Percentiles rank a stretch among this genome's conserved stretches.
Evolutionary conservation across 2,797 vertebrate genomes (phyloP).

Genomic region (Psittacula derbiana): DNA sequence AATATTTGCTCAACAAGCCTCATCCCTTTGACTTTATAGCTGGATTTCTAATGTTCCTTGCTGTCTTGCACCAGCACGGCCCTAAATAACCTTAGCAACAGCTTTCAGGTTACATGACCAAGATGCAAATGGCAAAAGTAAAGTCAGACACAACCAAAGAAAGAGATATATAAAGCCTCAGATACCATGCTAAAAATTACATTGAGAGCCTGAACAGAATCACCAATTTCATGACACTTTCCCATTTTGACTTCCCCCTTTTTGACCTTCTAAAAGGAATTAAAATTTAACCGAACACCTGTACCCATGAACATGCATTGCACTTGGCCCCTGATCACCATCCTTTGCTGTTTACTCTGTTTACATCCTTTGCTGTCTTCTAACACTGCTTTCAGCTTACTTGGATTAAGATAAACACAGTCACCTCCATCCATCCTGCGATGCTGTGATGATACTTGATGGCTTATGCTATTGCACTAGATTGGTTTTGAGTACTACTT

Average conservation of each 20-base stretch:
- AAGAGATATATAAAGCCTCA: not conserved
- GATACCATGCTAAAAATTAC: not conserved
- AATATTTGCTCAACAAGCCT: not conserved
- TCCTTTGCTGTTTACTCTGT: not conserved
- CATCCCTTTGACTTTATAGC: not conserved
- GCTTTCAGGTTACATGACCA: not conserved
- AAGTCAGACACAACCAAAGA: not conserved
- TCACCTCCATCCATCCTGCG: not conserved
- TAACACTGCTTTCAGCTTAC: not conserved
- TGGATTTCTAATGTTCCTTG: not conserved
- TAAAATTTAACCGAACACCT: not conserved
- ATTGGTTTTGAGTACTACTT: not conserved
- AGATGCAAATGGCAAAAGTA: not conserved
- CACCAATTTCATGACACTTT: not conserved
- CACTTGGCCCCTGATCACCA: not conserved
- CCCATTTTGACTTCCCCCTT: not conserved
- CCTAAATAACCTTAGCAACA: not conserved
- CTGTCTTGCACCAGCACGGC: not conserved
- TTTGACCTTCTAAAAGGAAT: not conserved
- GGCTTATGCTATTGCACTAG: not conserved
- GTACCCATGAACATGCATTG: fast-evolving
- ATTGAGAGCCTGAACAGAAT: not conserved
- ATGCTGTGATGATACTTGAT: not conserved
- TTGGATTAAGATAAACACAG: not conserved
- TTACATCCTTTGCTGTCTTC: not conserved